These are phyloP conservation scores for Pocillopora damicornis DNA, from an alignment of 64 coral and sea anemone species.

Conservation along the genomic window DNA sequence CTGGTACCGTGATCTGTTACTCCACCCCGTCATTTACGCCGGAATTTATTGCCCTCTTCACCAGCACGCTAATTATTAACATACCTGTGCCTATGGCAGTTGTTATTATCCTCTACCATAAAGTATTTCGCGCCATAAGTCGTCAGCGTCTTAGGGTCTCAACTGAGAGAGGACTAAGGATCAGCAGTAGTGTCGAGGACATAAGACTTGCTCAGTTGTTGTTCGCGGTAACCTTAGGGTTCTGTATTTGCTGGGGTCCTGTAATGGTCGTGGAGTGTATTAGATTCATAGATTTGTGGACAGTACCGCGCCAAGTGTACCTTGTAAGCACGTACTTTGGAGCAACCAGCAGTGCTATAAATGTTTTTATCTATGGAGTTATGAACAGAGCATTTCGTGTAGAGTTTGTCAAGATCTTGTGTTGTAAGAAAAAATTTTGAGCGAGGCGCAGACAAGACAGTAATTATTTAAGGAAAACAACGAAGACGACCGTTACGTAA, in stretches of 20 bases:
- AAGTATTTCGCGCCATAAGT: constrained; percentile 10
- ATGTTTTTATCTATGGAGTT: constrained; percentile 64
- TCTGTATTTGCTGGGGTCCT: constrained; percentile 54
- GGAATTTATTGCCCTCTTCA: constrained; percentile 25
- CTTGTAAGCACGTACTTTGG: constrained; percentile 47
- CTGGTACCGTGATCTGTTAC: constrained; percentile 57
- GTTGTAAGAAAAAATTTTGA: constrained; percentile 21
- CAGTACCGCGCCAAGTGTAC: constrained; percentile 34
- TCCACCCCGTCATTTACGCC: constrained; percentile 40
- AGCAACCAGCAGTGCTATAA: constrained; percentile 51
- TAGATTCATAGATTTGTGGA: constrained; percentile 14
- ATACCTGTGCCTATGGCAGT: constrained; percentile 8
- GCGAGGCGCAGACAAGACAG: not conserved
- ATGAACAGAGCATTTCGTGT: constrained; percentile 60
- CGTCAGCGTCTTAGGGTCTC: constrained; percentile 10
- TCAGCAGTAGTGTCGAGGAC: constrained; percentile 22
- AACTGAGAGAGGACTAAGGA: not conserved
- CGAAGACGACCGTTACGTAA: not conserved
- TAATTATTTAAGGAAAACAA: not conserved
- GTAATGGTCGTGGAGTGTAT: constrained; percentile 53
- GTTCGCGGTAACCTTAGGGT: constrained; percentile 39
- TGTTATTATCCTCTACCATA: constrained; percentile 35
- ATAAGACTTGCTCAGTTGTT: constrained; percentile 50
- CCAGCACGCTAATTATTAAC: constrained; percentile 19
- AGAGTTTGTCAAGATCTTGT: constrained; percentile 65